Evolutionary conservation across 2,888 invertebrate species (phyloP).

Genomic region (Dryococelus australis): DNA sequence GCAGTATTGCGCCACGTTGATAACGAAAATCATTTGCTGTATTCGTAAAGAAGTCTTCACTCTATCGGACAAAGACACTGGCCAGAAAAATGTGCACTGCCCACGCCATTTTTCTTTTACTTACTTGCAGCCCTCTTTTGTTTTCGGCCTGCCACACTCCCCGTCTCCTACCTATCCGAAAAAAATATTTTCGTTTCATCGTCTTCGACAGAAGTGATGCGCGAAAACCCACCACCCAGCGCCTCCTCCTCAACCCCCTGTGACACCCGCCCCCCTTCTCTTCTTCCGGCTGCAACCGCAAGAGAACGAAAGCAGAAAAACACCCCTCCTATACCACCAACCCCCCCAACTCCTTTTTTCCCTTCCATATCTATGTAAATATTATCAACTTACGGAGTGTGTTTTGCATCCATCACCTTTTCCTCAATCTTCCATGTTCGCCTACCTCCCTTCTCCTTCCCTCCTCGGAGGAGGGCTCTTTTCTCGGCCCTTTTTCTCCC

Average conservation of each 20-base stretch:
- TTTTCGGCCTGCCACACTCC: neutral
- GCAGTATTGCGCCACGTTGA: no score
- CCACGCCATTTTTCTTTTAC: neutral
- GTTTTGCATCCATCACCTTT: slow-evolving; percentile 31
- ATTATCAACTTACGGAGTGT: slow-evolving; percentile 31
- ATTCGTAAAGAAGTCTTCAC: no score
- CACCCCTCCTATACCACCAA: neutral
- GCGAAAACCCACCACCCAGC: neutral
- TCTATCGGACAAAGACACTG: neutral
- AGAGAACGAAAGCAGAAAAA: slow-evolving; percentile 11
- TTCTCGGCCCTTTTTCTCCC: neutral
- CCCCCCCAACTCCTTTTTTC: neutral
- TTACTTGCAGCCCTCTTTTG: neutral
- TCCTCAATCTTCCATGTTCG: slow-evolving; percentile 21
- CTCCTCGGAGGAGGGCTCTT: no score
- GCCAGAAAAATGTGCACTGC: neutral
- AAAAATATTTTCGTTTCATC: slow-evolving; percentile 59
- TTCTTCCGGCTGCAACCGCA: neutral
- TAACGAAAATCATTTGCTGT: no score
- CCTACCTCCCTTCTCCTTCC: neutral
- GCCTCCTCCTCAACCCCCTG: neutral
- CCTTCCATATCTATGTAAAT: slow-evolving; percentile 30
- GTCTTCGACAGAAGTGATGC: slow-evolving; percentile 48
- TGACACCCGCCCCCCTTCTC: neutral
- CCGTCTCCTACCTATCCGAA: slow-evolving; percentile 44